phyloP scores from a whole-genome alignment of 1,140 invertebrate genomes.

The Amphibalanus amphitrite region DNA sequence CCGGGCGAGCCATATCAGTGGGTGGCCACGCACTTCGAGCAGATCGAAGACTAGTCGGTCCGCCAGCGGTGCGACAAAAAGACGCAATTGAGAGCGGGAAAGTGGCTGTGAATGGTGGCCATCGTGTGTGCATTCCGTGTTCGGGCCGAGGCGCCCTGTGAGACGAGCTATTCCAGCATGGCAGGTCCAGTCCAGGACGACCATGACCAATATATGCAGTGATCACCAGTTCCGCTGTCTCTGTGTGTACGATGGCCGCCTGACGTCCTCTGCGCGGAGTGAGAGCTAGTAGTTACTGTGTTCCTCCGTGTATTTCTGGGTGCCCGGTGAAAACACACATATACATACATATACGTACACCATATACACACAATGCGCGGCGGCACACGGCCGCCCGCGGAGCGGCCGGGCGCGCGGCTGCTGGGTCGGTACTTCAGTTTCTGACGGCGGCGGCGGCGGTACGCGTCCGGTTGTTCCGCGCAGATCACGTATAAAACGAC shows the following conservation, averaged over 20 bases:
- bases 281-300: too few relatives aligned
- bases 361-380: background rate
- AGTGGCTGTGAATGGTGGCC: too few relatives aligned
- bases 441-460: too few relatives aligned
- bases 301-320: background rate
- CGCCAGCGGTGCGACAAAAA: background rate
- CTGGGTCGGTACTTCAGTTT: too few relatives aligned
- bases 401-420: too few relatives aligned
- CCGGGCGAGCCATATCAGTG: background rate
- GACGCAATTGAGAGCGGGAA: too few relatives aligned
- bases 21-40: conserved; percentile 51
- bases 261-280: too few relatives aligned
- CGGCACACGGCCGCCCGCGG: background rate
- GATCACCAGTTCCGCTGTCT: too few relatives aligned
- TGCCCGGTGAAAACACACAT: background rate
- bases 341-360: background rate
- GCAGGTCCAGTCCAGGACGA: too few relatives aligned
- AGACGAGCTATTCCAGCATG: background rate
- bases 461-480: background rate
- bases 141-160: too few relatives aligned
- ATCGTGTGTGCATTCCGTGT: too few relatives aligned
- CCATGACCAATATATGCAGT: background rate
- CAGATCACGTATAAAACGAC: background rate
- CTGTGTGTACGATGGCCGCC: too few relatives aligned
- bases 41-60: background rate